Percentiles rank a stretch among this genome's conserved stretches.
These are phyloP conservation scores for Argyresthia goedartella DNA, from an alignment of 2,888 invertebrate genomes.

Conservation along the genomic window DNA sequence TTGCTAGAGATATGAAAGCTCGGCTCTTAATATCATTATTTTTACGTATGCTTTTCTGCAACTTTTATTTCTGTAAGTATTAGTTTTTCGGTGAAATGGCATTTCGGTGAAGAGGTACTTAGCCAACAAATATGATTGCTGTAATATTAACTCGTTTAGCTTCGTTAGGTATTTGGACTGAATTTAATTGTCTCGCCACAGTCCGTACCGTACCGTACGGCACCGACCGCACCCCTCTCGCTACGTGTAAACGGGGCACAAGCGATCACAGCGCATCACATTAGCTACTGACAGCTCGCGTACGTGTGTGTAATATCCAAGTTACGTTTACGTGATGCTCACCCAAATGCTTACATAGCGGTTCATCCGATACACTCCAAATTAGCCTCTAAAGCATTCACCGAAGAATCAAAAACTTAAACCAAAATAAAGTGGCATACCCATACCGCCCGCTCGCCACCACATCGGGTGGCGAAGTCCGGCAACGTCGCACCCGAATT, in stretches of 20 bases:
- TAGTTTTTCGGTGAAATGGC: too few relatives aligned
- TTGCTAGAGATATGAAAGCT: too few relatives aligned
- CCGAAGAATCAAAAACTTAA: constrained; percentile 33
- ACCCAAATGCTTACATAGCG: constrained; percentile 42
- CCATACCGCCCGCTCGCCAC: constrained; percentile 30
- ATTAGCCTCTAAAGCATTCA: constrained; percentile 25
- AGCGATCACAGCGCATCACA: constrained; percentile 65
- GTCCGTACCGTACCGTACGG: too few relatives aligned
- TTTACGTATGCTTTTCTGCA: too few relatives aligned
- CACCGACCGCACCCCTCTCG: too few relatives aligned
- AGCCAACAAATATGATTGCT: too few relatives aligned
- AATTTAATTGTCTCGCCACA: too few relatives aligned
- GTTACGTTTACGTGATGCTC: constrained; percentile 65
- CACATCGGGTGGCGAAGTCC: constrained; percentile 60
- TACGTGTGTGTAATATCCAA: constrained; percentile 62
- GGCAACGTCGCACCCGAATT: constrained; percentile 68
- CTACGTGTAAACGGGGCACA: constrained; percentile 14
- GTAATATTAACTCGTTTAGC: too few relatives aligned
- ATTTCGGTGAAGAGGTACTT: too few relatives aligned
- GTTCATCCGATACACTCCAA: constrained; percentile 26
- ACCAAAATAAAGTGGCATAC: constrained; percentile 38
- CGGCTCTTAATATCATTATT: too few relatives aligned
- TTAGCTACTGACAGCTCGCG: constrained; percentile 65
- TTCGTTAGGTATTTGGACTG: too few relatives aligned
- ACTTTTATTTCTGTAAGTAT: too few relatives aligned